phyloP scores from a whole-genome alignment of 2,113 vertebrate genomes.

The Acanthisitta chloris region DNA sequence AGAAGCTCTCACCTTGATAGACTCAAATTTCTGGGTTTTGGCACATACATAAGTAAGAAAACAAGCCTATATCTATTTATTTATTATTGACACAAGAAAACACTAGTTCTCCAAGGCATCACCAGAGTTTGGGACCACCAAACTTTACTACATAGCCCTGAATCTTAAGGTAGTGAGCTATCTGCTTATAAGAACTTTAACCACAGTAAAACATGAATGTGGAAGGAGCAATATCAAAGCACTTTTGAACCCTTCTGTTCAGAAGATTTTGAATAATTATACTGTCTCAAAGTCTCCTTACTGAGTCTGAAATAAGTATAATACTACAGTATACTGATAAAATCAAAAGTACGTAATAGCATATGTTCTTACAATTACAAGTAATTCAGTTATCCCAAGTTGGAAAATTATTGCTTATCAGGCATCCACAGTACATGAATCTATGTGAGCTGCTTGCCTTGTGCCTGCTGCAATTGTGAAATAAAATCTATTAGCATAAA shows the following conservation, averaged over 20 bases:
- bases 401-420: neutral
- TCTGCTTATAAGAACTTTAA: neutral
- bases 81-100: neutral
- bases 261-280: neutral
- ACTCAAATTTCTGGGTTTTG: constrained; percentile 18
- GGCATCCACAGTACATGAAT: neutral
- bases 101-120: neutral
- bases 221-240: neutral
- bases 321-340: neutral
- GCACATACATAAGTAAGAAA: neutral
- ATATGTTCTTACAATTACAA: neutral
- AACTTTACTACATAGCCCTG: neutral
- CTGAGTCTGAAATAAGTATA: neutral
- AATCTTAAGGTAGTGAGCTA: neutral
- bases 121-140: neutral
- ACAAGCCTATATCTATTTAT: neutral
- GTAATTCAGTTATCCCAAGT: neutral
- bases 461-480: neutral
- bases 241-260: neutral
- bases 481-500: neutral
- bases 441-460: neutral
- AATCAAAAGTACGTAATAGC: neutral
- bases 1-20: neutral
- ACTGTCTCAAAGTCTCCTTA: neutral
- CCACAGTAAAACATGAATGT: neutral